Evolutionary conservation across 92 coral and sea anemone genomes (phyloP).

Genomic region (Pocillopora meandrina): DNA sequence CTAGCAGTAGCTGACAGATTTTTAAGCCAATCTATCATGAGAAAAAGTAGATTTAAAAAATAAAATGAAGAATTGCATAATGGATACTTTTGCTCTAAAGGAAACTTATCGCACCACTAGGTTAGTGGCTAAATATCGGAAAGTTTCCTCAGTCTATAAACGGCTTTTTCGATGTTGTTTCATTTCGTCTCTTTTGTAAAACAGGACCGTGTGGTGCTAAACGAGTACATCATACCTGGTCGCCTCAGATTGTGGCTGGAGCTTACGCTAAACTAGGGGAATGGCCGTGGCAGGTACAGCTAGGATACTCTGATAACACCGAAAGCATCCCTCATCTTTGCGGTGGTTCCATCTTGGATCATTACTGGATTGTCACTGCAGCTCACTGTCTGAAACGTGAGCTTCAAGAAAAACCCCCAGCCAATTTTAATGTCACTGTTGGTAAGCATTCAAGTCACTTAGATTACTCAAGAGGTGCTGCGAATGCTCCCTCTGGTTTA

Average conservation of each 20-base stretch:
- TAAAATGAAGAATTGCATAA: too few relatives aligned
- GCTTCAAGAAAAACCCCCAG: background rate
- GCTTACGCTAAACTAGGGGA: conserved; percentile 67
- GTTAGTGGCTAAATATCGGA: too few relatives aligned
- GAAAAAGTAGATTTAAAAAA: too few relatives aligned
- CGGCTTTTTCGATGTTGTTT: too few relatives aligned
- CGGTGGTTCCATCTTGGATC: conserved; percentile 71
- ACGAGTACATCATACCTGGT: conserved; percentile 43
- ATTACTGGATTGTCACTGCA: conserved; percentile 75
- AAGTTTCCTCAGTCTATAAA: too few relatives aligned
- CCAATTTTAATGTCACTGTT: conserved; percentile 68
- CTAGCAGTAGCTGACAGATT: too few relatives aligned
- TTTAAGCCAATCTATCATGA: too few relatives aligned
- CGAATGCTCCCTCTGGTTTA: background rate
- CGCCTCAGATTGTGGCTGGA: conserved; percentile 79
- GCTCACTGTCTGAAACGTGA: conserved; percentile 62
- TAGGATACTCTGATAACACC: conserved; percentile 51
- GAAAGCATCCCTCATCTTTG: conserved; percentile 57
- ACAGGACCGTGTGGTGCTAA: conserved; percentile 73
- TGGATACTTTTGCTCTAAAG: too few relatives aligned
- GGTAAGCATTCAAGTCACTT: conserved; percentile 43
- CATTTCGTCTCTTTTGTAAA: too few relatives aligned
- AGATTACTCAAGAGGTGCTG: background rate
- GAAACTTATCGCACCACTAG: too few relatives aligned
- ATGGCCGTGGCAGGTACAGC: conserved; percentile 96